Conservation (phyloP, 2,797 vertebrate species). For the Masticophis lateralis region DNA sequence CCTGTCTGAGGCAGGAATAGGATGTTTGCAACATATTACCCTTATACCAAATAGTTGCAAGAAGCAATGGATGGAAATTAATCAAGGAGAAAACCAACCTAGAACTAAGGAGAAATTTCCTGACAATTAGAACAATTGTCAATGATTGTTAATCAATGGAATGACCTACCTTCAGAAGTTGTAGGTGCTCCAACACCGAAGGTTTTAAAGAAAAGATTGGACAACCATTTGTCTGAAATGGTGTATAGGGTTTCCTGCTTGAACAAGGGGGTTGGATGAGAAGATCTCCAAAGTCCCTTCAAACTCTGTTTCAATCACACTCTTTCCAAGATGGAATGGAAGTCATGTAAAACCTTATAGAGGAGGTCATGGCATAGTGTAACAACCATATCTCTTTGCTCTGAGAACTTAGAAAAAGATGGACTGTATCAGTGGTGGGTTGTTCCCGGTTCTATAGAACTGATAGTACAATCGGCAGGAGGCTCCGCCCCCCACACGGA, state of each 20-base stretch:
- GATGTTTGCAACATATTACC: neutral
- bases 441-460: too few relatives aligned
- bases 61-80: neutral
- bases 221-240: too few relatives aligned
- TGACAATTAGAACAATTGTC: too few relatives aligned
- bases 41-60: neutral
- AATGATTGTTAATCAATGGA: too few relatives aligned
- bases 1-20: neutral
- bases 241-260: neutral
- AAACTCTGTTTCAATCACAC: neutral
- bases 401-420: neutral
- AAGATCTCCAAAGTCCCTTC: neutral
- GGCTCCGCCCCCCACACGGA: too few relatives aligned
- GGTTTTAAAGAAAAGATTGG: too few relatives aligned
- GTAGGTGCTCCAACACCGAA: too few relatives aligned
- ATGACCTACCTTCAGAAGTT: too few relatives aligned
- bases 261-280: neutral
- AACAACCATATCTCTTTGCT: neutral
- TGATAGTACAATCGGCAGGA: too few relatives aligned
- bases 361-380: neutral
- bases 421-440: too few relatives aligned
- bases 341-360: neutral
- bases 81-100: too few relatives aligned
- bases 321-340: neutral
- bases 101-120: too few relatives aligned